These are phyloP conservation scores for Panagrolaimus sp. DNA, from an alignment of 1,140 invertebrate species.

Conservation along the genomic window DNA sequence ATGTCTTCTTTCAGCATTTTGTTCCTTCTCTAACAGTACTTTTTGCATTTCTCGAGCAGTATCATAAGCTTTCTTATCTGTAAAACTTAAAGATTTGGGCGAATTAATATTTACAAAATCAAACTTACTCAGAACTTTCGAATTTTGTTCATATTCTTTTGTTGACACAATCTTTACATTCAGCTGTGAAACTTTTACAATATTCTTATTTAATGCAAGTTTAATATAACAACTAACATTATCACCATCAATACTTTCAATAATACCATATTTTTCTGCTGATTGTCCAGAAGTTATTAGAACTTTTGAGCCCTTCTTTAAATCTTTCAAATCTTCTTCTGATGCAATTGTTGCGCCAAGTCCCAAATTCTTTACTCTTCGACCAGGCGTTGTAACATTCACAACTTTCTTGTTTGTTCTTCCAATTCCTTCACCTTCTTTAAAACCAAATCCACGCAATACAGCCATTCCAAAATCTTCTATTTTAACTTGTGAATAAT, in stretches of 20 bases:
- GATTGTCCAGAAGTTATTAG: not conserved
- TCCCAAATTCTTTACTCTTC: slow-evolving; percentile 22
- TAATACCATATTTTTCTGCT: slow-evolving; percentile 29
- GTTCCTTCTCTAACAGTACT: not conserved
- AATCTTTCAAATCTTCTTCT: slow-evolving; percentile 4
- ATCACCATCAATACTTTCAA: slow-evolving; percentile 25
- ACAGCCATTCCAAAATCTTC: slow-evolving; percentile 28
- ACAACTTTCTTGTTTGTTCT: slow-evolving; percentile 28
- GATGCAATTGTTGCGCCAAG: slow-evolving; percentile 17
- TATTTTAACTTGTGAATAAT: slow-evolving; percentile 24
- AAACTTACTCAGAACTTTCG: slow-evolving; percentile 26
- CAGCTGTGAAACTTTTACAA: slow-evolving; percentile 22
- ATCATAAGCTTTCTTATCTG: slow-evolving; percentile 16
- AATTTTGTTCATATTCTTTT: slow-evolving; percentile 15
- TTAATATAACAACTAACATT: slow-evolving; percentile 18
- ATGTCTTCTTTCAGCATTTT: slow-evolving; percentile 1
- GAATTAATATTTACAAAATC: no score
- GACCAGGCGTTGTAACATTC: slow-evolving; percentile 10
- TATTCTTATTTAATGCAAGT: slow-evolving; percentile 12
- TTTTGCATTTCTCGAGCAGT: slow-evolving; percentile 7
- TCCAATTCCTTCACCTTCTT: slow-evolving; percentile 33
- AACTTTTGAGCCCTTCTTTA: slow-evolving; percentile 22
- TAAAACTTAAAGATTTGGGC: not conserved
- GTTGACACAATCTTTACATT: slow-evolving; percentile 20
- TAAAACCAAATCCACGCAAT: slow-evolving; percentile 33